These are phyloP conservation scores for Halcyon malimbica DNA, from an alignment of 2,113 vertebrate species.

Conservation along the genomic window DNA sequence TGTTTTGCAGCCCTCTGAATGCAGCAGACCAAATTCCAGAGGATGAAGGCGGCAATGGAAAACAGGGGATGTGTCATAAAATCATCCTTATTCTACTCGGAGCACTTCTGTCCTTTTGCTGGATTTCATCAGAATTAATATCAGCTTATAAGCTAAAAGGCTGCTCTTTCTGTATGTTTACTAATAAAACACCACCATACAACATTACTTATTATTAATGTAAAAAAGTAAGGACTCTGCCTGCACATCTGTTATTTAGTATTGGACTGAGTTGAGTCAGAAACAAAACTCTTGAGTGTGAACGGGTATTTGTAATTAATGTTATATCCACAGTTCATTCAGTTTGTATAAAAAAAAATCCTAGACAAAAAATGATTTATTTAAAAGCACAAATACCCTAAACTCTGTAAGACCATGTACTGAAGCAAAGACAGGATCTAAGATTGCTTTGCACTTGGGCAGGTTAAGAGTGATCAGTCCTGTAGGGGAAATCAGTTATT, in stretches of 20 bases:
- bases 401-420: not conserved
- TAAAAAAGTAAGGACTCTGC: not conserved
- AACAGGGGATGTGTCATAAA: not conserved
- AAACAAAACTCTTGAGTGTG: not conserved
- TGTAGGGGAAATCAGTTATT: not conserved
- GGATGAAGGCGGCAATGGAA: not conserved
- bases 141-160: not conserved
- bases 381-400: not conserved
- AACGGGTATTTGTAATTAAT: not conserved
- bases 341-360: not conserved
- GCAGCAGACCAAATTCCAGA: not conserved
- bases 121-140: not conserved
- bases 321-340: not conserved
- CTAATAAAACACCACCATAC: not conserved
- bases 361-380: not conserved
- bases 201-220: not conserved
- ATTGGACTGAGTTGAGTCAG: not conserved
- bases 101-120: not conserved
- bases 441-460: not conserved
- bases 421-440: not conserved
- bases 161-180: not conserved
- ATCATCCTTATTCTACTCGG: not conserved
- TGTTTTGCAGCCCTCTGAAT: not conserved
- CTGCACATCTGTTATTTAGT: not conserved
- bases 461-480: not conserved